Conservation (phyloP, 2,797 vertebrate genomes). For the Bradypodion ventrale region DNA sequence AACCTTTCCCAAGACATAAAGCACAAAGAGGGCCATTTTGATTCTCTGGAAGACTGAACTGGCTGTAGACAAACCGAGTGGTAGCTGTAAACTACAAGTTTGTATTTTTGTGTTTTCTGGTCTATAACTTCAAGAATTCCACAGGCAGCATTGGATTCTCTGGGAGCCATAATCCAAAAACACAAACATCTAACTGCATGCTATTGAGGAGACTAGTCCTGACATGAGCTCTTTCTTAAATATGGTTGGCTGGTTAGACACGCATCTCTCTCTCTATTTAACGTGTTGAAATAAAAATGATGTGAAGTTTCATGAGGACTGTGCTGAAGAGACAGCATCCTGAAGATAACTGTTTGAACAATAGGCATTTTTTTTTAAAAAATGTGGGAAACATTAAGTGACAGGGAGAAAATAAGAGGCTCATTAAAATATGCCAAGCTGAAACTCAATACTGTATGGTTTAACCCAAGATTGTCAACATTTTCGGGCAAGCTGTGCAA, state of each 20-base stretch:
- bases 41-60: not conserved
- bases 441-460: not conserved
- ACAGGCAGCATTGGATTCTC: too few species aligned
- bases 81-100: not conserved
- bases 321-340: not conserved
- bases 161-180: too few species aligned
- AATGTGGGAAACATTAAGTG: not conserved
- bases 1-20: too few species aligned
- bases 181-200: too few species aligned
- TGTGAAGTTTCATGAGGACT: not conserved
- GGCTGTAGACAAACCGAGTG: not conserved
- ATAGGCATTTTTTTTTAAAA: not conserved
- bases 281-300: conserved; percentile 1
- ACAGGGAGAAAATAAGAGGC: not conserved
- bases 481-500: not conserved
- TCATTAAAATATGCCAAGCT: not conserved
- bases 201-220: not conserved
- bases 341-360: not conserved
- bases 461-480: not conserved
- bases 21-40: not conserved
- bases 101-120: not conserved
- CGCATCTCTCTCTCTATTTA: not conserved
- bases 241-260: not conserved
- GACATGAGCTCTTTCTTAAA: not conserved
- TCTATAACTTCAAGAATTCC: too few species aligned